Conservation (phyloP, 2,888 invertebrate species). For the Acrocyrtus sp. region DNA sequence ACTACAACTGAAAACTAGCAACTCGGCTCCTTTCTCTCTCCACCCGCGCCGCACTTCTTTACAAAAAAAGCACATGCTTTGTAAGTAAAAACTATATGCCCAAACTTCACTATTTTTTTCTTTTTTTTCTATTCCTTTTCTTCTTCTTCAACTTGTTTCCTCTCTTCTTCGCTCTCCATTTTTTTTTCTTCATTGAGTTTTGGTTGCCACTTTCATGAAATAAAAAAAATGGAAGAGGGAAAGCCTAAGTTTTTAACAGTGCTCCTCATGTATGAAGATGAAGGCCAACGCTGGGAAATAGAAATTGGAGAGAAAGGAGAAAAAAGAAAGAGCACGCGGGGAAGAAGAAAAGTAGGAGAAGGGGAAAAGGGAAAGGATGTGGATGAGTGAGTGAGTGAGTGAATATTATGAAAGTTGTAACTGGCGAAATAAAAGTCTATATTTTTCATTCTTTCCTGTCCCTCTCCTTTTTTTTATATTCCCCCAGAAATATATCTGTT, state of each 20-base stretch:
- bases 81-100: background rate
- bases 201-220: too few relatives aligned
- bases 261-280: background rate
- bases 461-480: too few relatives aligned
- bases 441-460: conserved; percentile 14
- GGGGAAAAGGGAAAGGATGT: conserved; percentile 1
- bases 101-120: background rate
- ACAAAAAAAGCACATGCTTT: background rate
- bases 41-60: background rate
- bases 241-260: too few relatives aligned
- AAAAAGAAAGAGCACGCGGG: background rate
- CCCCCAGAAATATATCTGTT: background rate
- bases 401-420: conserved; percentile 29
- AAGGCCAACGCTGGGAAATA: background rate
- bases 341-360: background rate
- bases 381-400: conserved; percentile 4
- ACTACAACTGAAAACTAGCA: background rate
- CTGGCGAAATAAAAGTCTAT: conserved; percentile 18
- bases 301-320: background rate
- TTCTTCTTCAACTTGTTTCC: too few relatives aligned
- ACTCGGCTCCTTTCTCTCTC: background rate
- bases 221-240: too few relatives aligned
- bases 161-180: too few relatives aligned
- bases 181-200: too few relatives aligned
- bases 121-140: background rate